Conservation (phyloP, 2,113 vertebrate species). For the Polypterus bichir region DNA sequence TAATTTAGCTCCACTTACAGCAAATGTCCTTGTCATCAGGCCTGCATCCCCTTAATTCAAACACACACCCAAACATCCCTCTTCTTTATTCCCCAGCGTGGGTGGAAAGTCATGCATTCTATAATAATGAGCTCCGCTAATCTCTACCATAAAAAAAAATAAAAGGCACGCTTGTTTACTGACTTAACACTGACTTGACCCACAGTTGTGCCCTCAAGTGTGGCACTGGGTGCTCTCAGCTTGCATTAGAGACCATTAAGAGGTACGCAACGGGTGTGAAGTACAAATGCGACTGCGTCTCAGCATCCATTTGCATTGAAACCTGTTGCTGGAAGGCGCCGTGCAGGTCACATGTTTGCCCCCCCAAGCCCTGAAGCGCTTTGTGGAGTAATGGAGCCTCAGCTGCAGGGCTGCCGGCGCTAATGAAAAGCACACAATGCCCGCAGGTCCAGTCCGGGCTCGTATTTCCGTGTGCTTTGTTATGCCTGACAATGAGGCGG, state of each 20-base stretch:
- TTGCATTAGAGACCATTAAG: no score
- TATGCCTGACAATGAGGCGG: slow-evolving; percentile 42
- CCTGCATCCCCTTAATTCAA: no score
- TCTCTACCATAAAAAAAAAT: neutral
- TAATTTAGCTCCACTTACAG: no score
- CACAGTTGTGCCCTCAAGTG: no score
- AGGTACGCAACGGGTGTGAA: no score
- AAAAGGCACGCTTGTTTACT: slow-evolving; percentile 4
- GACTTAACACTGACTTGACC: slow-evolving; percentile 21
- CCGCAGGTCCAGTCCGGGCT: slow-evolving; percentile 49
- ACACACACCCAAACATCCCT: no score
- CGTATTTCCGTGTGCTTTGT: slow-evolving; percentile 44
- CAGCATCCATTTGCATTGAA: slow-evolving; percentile 57
- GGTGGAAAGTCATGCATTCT: no score
- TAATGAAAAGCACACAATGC: slow-evolving; percentile 47
- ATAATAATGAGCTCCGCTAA: no score
- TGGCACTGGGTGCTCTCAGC: no score
- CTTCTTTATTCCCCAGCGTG: no score
- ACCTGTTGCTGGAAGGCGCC: slow-evolving; percentile 51
- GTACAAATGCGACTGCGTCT: slow-evolving; percentile 48
- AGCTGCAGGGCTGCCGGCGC: slow-evolving; percentile 44
- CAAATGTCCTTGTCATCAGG: no score
- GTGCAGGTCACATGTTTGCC: slow-evolving; percentile 58
- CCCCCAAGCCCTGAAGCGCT: slow-evolving; percentile 50
- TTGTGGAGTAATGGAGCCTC: slow-evolving; percentile 45